A percentile compares a stretch with the other conserved stretches of the same genome.
Conservation (phyloP, 1,140 invertebrate species). For the Arctopsyche grandis region DNA sequence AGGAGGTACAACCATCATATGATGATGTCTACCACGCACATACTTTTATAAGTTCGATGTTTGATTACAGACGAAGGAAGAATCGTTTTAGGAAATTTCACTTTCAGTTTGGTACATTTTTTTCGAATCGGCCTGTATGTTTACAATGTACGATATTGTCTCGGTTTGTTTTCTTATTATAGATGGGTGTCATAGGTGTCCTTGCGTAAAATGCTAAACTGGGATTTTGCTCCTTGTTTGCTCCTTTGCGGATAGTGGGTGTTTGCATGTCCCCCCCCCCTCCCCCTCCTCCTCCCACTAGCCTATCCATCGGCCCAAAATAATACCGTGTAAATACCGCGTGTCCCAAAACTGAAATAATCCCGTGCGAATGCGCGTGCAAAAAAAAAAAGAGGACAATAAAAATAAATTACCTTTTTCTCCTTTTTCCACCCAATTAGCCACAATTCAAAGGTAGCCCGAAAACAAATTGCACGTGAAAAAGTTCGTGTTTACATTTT, state of each 20-base stretch:
- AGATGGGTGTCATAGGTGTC: too few species aligned
- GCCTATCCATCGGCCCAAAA: not conserved
- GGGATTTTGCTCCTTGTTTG: constrained; percentile 15
- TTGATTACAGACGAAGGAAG: too few species aligned
- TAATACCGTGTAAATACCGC: constrained; percentile 19
- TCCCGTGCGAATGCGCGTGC: not conserved
- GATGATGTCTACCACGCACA: too few species aligned
- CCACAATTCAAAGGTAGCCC: constrained; percentile 26
- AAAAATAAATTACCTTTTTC: constrained; percentile 20
- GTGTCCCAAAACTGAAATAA: not conserved
- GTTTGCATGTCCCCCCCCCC: not conserved
- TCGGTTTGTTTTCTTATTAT: too few species aligned
- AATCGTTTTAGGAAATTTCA: too few species aligned
- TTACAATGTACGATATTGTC: not conserved
- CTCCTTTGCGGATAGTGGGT: constrained; percentile 6
- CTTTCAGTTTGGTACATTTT: too few species aligned
- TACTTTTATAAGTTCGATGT: too few species aligned
- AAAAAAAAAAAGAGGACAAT: constrained; percentile 11
- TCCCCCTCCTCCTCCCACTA: not conserved
- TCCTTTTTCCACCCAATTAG: constrained; percentile 27
- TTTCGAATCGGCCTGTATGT: not conserved
- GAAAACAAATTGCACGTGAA: constrained; percentile 32
- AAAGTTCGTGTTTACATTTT: constrained; percentile 28
- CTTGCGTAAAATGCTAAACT: constrained; percentile 10
- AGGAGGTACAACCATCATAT: too few species aligned